Conservation (phyloP, 2,888 invertebrate genomes). For the Andrena camellia region DNA sequence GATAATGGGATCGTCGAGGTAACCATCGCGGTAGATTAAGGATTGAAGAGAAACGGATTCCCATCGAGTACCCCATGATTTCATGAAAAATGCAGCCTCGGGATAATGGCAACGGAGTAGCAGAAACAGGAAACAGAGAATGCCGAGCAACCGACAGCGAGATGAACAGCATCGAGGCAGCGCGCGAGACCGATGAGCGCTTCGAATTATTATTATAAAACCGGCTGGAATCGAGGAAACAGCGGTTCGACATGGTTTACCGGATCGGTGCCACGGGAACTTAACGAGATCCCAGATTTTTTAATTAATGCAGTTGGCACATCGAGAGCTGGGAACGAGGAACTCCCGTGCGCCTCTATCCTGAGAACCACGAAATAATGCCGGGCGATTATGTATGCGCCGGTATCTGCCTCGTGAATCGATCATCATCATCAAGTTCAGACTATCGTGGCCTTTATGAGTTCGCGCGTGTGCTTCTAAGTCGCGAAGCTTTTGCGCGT, state of each 20-base stretch:
- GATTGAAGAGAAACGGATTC: constrained; percentile 33
- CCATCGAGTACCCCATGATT: constrained; percentile 11
- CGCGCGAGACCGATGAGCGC: constrained; percentile 16
- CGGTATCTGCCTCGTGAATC: constrained; percentile 67
- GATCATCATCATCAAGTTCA: constrained; percentile 71
- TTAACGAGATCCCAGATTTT: constrained; percentile 73
- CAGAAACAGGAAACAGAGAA: constrained; percentile 36
- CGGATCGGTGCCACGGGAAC: constrained; percentile 71
- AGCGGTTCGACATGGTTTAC: constrained; percentile 64
- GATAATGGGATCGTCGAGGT: constrained; percentile 21
- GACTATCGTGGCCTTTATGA: constrained; percentile 40
- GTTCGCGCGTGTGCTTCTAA: constrained; percentile 41
- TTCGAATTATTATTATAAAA: constrained; percentile 49
- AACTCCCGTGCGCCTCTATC: constrained; percentile 67
- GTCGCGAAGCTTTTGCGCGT: constrained; percentile 50
- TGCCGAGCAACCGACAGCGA: constrained; percentile 26
- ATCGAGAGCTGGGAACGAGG: constrained; percentile 80
- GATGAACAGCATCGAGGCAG: constrained; percentile 26
- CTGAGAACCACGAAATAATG: constrained; percentile 80
- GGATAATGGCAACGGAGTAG: constrained; percentile 21
- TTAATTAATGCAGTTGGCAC: constrained; percentile 78
- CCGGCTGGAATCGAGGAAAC: constrained; percentile 48
- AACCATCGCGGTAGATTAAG: constrained; percentile 23
- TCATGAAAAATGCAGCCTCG: constrained; percentile 23
- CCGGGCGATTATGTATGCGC: constrained; percentile 64